Evolutionary conservation across 2,113 vertebrate genomes (phyloP).

Genomic region (Podilymbus podiceps): DNA sequence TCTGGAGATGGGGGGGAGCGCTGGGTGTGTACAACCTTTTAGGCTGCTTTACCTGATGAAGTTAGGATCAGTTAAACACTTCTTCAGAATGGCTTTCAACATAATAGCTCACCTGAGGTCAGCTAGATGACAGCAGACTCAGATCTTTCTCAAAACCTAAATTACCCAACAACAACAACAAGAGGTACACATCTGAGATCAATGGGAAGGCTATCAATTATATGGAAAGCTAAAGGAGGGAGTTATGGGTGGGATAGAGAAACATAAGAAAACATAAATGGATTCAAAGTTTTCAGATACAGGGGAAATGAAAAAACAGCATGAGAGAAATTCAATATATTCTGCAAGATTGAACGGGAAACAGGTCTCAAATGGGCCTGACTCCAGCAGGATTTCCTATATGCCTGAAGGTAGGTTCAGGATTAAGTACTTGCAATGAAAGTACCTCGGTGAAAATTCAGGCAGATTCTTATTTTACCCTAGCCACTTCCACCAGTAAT

Average conservation of each 20-base stretch:
- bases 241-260: background rate
- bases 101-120: background rate
- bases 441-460: background rate
- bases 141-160: background rate
- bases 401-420: background rate
- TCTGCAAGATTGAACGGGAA: background rate
- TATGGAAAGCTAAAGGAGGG: background rate
- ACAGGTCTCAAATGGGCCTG: background rate
- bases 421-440: background rate
- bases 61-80: background rate
- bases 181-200: background rate
- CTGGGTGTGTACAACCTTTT: background rate
- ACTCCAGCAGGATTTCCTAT: background rate
- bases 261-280: background rate
- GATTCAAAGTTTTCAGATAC: background rate
- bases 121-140: background rate
- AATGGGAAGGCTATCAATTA: background rate
- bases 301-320: background rate
- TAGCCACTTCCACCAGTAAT: background rate
- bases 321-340: background rate
- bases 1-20: background rate
- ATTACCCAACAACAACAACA: background rate
- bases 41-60: background rate
- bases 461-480: constrained; percentile 13
- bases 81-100: background rate